These are phyloP conservation scores for Luffia ferchaultella DNA, from an alignment of 2,888 invertebrate species.

Conservation along the genomic window DNA sequence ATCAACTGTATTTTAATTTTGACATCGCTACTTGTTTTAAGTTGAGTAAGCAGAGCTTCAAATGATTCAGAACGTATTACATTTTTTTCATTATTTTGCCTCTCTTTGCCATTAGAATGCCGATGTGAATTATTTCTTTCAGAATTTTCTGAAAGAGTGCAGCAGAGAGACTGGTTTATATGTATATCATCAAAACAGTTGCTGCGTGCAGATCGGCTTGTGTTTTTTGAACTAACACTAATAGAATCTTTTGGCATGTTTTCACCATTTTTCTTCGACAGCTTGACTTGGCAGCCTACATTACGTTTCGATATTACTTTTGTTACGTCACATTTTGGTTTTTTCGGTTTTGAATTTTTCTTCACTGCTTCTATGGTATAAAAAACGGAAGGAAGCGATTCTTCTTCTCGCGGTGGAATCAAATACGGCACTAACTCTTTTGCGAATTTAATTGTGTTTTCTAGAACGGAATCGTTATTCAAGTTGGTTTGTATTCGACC, in stretches of 20 bases:
- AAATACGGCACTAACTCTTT: conserved; percentile 39
- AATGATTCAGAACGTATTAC: conserved; percentile 38
- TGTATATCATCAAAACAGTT: conserved; percentile 44
- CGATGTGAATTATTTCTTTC: conserved; percentile 31
- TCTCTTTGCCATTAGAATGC: conserved; percentile 8
- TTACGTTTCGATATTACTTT: conserved; percentile 16
- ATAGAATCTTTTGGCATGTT: conserved; percentile 25
- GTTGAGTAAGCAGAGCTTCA: conserved; percentile 40
- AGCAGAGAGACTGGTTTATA: conserved; percentile 39
- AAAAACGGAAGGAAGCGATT: conserved; percentile 25
- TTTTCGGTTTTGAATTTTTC: conserved; percentile 20
- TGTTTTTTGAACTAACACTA: conserved; percentile 20
- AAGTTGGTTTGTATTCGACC: conserved; percentile 2
- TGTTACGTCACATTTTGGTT: conserved; percentile 16
- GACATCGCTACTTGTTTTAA: conserved; percentile 25
- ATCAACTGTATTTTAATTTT: conserved; percentile 50
- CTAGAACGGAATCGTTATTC: conserved; percentile 29
- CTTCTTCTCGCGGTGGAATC: conserved; percentile 33
- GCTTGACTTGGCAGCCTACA: neutral
- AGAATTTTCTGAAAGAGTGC: conserved; percentile 38
- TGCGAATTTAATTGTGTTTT: conserved; percentile 42
- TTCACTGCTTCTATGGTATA: conserved; percentile 37
- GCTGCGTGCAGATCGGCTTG: conserved; percentile 32
- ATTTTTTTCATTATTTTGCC: conserved; percentile 19
- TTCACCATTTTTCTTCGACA: conserved; percentile 19